Evolutionary conservation across 2,888 invertebrate genomes (phyloP), one percentile per base, ranked within the genome.

Genomic region (Pycnomerus fuliginosus): DNA sequence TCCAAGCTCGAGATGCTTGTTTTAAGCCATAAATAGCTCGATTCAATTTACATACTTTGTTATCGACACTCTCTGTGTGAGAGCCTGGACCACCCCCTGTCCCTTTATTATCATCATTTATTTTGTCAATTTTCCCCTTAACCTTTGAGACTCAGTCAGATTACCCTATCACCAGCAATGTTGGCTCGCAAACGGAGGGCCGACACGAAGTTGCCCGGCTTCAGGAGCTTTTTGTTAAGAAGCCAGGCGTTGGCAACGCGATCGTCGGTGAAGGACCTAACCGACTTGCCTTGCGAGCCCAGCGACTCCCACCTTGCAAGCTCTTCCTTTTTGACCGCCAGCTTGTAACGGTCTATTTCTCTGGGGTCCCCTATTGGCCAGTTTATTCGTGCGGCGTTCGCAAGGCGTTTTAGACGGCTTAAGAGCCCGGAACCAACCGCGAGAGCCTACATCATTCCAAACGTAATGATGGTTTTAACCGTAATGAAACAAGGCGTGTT

Each of bases 111-210:
- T n/a, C n/a, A n/a, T n/a, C n/a, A n/a, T n/a, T n/a, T n/a, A n/a
- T n/a, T n/a, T n/a, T n/a, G n/a, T n/a, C n/a, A n/a, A n/a, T n/a
- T n/a, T n/a, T n/a, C n/a, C n/a, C n/a, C n/a, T n/a, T n/a, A n/a
- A n/a, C n/a, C n/a, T n/a, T n/a, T n/a, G n/a, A n/a, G n/a, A n/a
- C n/a, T n/a, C n/a, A n/a, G n/a, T n/a, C n/a, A n/a, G n/a, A n/a
- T n/a, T 40, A 52, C 58, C 35, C 52, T 50, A 20, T 55, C 50
- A 3, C 53, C 56, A 10, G 52, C 43, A 7, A 59, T 52, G 51
- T 65, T 61, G 16, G 61, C 55, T 29, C 65, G 51, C 56, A 66
- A 55, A 31, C 50, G 15, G 32, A 62, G 57, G 41, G 62, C 64
- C 3, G 60, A 61, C 2, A 58, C 55, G n/a, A 54, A 52, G 11